Conservation (phyloP, 2,888 invertebrate genomes). For the Holacanthella duospinosa region DNA sequence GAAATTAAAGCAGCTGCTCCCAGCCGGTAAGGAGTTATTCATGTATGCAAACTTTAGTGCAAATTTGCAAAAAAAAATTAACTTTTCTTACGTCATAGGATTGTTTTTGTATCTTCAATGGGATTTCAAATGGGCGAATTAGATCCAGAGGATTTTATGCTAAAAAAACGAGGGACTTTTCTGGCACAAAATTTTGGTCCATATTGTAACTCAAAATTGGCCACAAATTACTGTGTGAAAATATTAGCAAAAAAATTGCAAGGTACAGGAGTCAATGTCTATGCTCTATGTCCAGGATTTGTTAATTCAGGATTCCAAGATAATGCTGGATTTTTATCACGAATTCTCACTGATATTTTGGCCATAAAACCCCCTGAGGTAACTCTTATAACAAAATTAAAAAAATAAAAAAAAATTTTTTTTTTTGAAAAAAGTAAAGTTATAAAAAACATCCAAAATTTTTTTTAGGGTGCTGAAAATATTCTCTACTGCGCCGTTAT, state of each 20-base stretch:
- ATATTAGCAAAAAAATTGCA: constrained; percentile 35
- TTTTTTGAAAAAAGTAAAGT: neutral
- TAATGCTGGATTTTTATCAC: neutral
- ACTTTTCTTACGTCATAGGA: constrained; percentile 21
- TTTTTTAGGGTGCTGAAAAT: constrained; percentile 42
- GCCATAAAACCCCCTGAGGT: neutral
- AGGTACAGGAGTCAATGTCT: constrained; percentile 32
- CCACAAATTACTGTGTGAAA: constrained; percentile 38
- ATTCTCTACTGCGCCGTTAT: constrained; percentile 38
- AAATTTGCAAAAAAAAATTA: too few relatives aligned
- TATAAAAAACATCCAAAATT: neutral
- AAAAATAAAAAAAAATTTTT: neutral
- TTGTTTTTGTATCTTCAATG: constrained; percentile 39
- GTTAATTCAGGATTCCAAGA: constrained; percentile 38
- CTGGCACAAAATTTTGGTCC: constrained; percentile 17
- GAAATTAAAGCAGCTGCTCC: constrained; percentile 39
- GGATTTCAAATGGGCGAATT: constrained; percentile 34
- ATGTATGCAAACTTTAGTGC: neutral
- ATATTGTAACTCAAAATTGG: constrained; percentile 40
- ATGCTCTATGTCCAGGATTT: constrained; percentile 40
- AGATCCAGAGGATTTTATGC: constrained; percentile 37
- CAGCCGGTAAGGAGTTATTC: constrained; percentile 26
- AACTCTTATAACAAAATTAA: neutral
- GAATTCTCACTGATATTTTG: neutral
- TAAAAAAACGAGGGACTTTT: constrained; percentile 43